phyloP scores from a whole-genome alignment of 2,888 invertebrate species.

The Calliphora vomitoria region DNA sequence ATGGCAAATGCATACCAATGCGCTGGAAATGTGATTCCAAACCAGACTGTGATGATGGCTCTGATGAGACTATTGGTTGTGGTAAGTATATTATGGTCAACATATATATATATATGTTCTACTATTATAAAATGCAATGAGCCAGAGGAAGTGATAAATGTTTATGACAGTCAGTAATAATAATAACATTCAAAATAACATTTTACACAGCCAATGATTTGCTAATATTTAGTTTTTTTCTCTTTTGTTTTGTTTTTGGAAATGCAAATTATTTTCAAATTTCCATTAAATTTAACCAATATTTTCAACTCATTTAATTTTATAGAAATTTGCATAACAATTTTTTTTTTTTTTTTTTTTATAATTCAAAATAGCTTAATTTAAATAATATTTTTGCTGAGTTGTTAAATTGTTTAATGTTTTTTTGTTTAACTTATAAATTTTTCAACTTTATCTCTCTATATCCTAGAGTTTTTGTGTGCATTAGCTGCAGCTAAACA shows the following conservation, averaged over 20 bases:
- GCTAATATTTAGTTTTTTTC: not conserved
- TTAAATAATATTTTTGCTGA: slow-evolving; percentile 45
- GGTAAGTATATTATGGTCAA: slow-evolving; percentile 81
- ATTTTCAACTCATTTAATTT: not conserved
- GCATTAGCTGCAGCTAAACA: not conserved
- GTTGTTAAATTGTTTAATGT: slow-evolving; percentile 22
- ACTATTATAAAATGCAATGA: slow-evolving; percentile 17
- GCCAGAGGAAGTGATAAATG: slow-evolving; percentile 37
- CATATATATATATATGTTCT: not conserved
- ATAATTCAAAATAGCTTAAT: slow-evolving; percentile 4
- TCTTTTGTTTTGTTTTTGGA: not conserved
- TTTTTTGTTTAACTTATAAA: not conserved
- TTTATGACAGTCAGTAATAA: slow-evolving; percentile 17
- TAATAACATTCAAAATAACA: slow-evolving; percentile 30
- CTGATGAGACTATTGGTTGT: slow-evolving; percentile 87
- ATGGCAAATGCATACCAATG: slow-evolving; percentile 87
- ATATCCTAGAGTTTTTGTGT: not conserved
- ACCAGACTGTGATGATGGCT: slow-evolving; percentile 87
- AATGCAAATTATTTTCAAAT: slow-evolving; percentile 12
- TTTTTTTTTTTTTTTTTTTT: slow-evolving; percentile 7
- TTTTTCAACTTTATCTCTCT: not conserved
- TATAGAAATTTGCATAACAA: slow-evolving; percentile 15
- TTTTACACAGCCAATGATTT: not conserved
- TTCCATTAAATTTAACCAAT: not conserved
- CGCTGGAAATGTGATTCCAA: slow-evolving; percentile 87